phyloP scores from a whole-genome alignment of 2,113 vertebrate species.

The Struthio camelus region DNA sequence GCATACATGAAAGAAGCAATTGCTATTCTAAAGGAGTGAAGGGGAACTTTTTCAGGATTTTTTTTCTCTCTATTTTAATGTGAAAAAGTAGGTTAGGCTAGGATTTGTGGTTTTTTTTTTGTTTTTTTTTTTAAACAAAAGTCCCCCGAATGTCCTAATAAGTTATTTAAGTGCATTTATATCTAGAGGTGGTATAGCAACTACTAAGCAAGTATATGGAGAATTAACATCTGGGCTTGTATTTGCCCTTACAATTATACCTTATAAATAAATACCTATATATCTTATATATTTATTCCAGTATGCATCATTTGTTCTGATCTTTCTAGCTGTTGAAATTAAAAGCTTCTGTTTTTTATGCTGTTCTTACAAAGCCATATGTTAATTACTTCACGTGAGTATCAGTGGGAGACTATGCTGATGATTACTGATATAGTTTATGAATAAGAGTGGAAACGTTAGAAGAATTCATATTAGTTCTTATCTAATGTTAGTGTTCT shows the following conservation, averaged over 20 bases:
- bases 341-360: slow-evolving; percentile 24
- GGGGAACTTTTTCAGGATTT: background rate
- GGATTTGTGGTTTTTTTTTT: background rate
- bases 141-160: background rate
- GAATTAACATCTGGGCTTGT: slow-evolving; percentile 22
- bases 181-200: background rate
- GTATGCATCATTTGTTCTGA: slow-evolving; percentile 26
- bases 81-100: background rate
- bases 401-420: slow-evolving; percentile 15
- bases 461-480: background rate
- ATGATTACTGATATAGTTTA: slow-evolving; percentile 20
- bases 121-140: background rate
- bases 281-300: slow-evolving; percentile 45
- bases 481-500: slow-evolving; percentile 5
- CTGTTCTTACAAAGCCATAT: slow-evolving; percentile 26
- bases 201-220: background rate
- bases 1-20: background rate
- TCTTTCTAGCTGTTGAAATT: slow-evolving; percentile 33
- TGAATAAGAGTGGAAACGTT: background rate
- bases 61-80: background rate
- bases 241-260: background rate
- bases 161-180: slow-evolving; percentile 1
- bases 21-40: background rate
- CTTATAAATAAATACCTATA: background rate
- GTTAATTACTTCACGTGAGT: background rate